Evolutionary conservation across 2,797 vertebrate species (phyloP).

Genomic region (Siniperca scherzeri): DNA sequence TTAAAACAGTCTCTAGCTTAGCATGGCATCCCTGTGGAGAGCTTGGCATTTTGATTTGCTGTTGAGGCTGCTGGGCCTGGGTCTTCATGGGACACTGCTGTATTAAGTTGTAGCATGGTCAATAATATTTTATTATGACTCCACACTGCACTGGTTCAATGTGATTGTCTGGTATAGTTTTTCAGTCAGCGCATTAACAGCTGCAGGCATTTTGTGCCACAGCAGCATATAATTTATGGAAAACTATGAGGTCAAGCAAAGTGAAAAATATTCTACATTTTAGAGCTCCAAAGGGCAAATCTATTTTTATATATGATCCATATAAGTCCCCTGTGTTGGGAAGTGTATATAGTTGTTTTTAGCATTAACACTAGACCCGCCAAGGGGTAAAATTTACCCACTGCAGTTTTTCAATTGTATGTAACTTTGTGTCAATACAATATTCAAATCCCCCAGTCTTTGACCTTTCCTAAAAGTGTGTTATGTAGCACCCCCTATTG

Average conservation of each 20-base stretch:
- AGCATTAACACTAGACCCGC: constrained; percentile 18
- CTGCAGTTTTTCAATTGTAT: too few relatives aligned
- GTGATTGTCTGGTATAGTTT: constrained; percentile 17
- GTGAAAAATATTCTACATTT: not conserved
- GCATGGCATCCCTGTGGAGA: constrained; percentile 35
- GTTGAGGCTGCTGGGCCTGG: constrained; percentile 30
- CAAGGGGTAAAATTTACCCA: too few relatives aligned
- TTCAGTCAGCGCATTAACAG: constrained; percentile 7
- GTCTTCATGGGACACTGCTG: constrained; percentile 15
- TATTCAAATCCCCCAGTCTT: too few relatives aligned
- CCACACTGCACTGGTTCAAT: not conserved
- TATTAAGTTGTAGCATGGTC: constrained; percentile 36
- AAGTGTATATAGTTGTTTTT: constrained; percentile 28
- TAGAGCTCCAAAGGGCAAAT: constrained; percentile 22
- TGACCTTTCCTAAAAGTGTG: too few relatives aligned
- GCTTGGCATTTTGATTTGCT: constrained; percentile 55
- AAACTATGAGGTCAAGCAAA: constrained; percentile 19
- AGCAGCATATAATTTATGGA: constrained; percentile 1
- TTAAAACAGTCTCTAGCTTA: constrained; percentile 42
- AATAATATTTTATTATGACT: constrained; percentile 30
- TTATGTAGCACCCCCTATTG: too few relatives aligned
- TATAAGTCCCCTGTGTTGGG: not conserved
- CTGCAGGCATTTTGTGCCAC: constrained; percentile 20
- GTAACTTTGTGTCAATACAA: too few relatives aligned
- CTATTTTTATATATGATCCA: constrained; percentile 5